These are phyloP conservation scores for Alcis repandata DNA, from an alignment of 2,888 invertebrate genomes.

Conservation along the genomic window DNA sequence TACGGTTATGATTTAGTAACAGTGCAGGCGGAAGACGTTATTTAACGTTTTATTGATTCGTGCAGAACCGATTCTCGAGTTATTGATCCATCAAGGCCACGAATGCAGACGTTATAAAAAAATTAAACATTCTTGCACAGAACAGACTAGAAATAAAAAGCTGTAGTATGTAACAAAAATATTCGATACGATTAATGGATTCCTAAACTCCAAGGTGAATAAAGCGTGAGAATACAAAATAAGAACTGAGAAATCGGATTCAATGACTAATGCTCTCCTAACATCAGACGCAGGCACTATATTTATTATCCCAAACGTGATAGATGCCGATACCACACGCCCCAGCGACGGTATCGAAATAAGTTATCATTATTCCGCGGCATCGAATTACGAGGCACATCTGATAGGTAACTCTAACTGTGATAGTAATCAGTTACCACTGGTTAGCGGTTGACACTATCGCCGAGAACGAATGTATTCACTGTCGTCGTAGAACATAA, in stretches of 20 bases:
- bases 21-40: conserved; percentile 33
- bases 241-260: conserved; percentile 43
- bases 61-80: conserved; percentile 45
- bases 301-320: conserved; percentile 26
- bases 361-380: conserved; percentile 41
- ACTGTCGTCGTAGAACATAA: conserved; percentile 64
- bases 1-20: conserved; percentile 28
- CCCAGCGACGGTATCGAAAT: conserved; percentile 32
- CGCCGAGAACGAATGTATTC: conserved; percentile 71
- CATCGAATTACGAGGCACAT: conserved; percentile 32
- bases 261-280: conserved; percentile 48
- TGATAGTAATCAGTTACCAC: conserved; percentile 65
- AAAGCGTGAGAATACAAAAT: conserved; percentile 48
- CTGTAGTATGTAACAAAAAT: conserved; percentile 31
- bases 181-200: conserved; percentile 39
- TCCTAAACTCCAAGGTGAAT: conserved; percentile 41
- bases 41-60: conserved; percentile 41
- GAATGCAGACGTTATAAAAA: conserved; percentile 29
- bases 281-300: conserved; percentile 31
- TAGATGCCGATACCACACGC: conserved; percentile 32
- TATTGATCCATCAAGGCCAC: conserved; percentile 45
- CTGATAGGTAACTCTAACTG: conserved; percentile 53
- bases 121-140: neutral
- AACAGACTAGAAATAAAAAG: neutral
- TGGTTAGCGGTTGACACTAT: conserved; percentile 71